phyloP scores from a whole-genome alignment of 2,797 vertebrate species.

The Hemitrygon akajei region DNA sequence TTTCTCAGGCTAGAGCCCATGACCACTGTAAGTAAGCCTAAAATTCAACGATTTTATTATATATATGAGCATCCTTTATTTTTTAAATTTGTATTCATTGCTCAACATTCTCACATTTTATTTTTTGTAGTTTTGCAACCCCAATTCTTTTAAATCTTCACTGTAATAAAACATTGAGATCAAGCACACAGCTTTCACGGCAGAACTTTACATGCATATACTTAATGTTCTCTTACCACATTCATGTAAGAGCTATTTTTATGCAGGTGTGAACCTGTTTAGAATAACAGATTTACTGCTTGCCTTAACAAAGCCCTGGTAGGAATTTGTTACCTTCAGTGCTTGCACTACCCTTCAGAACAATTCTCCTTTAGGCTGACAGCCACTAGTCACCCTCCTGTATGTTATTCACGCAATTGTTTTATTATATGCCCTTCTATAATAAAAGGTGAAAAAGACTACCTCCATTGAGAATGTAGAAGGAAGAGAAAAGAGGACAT shows the following conservation, averaged over 20 bases:
- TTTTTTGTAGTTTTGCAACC: not conserved
- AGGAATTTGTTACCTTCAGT: not conserved
- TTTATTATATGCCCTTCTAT: not conserved
- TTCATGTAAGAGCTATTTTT: not conserved
- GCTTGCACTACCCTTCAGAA: not conserved
- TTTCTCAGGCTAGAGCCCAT: not conserved
- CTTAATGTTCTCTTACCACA: not conserved
- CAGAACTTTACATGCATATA: not conserved
- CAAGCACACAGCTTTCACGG: not conserved
- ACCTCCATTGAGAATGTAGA: not conserved
- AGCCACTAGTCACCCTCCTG: not conserved
- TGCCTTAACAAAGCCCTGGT: not conserved
- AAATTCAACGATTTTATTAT: not conserved
- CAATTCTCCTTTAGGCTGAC: not conserved
- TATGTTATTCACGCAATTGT: not conserved
- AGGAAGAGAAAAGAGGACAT: not conserved
- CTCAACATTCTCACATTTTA: not conserved
- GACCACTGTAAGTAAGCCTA: not conserved
- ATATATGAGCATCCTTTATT: not conserved
- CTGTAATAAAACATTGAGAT: not conserved
- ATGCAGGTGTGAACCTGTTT: not conserved
- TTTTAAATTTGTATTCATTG: not conserved
- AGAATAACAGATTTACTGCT: not conserved
- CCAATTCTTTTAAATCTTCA: not conserved
- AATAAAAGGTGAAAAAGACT: too few relatives aligned